Percentiles rank a stretch among this genome's conserved stretches.
phyloP scores from a whole-genome alignment of 2,113 vertebrate genomes.

The Podiceps cristatus region DNA sequence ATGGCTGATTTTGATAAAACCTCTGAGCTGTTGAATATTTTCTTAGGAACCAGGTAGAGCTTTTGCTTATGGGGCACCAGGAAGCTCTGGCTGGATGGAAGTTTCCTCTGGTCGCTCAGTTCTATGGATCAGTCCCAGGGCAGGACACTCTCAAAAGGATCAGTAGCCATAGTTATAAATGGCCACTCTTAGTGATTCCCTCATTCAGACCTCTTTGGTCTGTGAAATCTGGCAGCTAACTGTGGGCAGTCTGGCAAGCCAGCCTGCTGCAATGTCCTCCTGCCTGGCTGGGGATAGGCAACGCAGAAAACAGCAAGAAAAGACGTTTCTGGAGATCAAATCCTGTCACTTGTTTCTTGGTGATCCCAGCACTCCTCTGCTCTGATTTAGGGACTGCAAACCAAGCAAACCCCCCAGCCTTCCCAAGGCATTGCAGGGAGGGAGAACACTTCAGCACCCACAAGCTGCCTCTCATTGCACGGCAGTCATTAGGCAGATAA shows the following conservation, averaged over 20 bases:
- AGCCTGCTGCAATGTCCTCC: fast-evolving
- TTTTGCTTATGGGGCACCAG: neutral
- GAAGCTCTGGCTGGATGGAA: neutral
- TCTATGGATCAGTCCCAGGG: neutral
- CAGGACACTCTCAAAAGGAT: neutral
- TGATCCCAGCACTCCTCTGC: neutral
- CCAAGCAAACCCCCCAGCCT: neutral
- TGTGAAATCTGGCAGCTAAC: neutral
- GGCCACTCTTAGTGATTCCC: neutral
- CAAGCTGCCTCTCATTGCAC: neutral
- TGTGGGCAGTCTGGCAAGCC: fast-evolving
- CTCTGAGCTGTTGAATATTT: neutral
- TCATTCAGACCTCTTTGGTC: neutral
- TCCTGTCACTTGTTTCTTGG: neutral
- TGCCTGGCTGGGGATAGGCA: neutral
- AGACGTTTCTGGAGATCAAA: neutral
- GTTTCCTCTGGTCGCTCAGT: fast-evolving
- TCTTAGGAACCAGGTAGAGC: neutral
- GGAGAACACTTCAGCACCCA: neutral
- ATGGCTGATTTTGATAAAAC: neutral
- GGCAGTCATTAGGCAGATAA: neutral
- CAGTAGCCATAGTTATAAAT: neutral
- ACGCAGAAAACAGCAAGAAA: neutral
- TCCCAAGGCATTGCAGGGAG: neutral
- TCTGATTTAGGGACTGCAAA: neutral